Conservation (phyloP, 2,888 invertebrate species). For the Tetanocera ferruginea region DNA sequence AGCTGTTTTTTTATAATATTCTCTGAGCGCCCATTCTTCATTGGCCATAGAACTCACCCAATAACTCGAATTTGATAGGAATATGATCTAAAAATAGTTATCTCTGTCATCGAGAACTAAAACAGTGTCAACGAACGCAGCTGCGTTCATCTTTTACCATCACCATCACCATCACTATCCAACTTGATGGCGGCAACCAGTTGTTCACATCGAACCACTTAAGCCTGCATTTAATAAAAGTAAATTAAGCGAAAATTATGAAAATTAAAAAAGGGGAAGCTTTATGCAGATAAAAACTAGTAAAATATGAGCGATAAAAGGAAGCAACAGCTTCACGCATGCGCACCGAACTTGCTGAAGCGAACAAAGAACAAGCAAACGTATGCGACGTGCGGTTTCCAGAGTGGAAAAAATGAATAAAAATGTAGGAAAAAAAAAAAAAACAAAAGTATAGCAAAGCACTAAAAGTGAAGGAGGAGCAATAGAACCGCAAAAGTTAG, state of each 20-base stretch:
- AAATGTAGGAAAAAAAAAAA: neutral
- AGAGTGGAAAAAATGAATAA: neutral
- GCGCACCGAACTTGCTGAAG: conserved; percentile 13
- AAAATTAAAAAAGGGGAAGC: neutral
- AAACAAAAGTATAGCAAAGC: neutral
- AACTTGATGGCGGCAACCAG: too few relatives aligned
- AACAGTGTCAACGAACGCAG: too few relatives aligned
- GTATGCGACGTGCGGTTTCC: neutral
- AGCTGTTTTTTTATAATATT: too few relatives aligned
- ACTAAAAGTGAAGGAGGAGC: neutral
- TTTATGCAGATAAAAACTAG: too few relatives aligned
- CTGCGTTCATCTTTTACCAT: too few relatives aligned
- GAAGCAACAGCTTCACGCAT: conserved; percentile 21
- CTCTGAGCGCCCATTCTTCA: too few relatives aligned
- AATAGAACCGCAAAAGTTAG: neutral
- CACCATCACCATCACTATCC: too few relatives aligned
- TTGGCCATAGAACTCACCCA: too few relatives aligned
- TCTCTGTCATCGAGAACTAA: too few relatives aligned
- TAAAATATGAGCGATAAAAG: neutral
- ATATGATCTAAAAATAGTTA: too few relatives aligned
- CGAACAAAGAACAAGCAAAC: neutral
- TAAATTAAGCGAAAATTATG: neutral
- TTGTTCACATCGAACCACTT: neutral
- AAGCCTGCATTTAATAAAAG: conserved; percentile 20
- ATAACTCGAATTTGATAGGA: too few relatives aligned